phyloP scores from a whole-genome alignment of 2,113 vertebrate genomes.

The Pelodiscus sinensis region DNA sequence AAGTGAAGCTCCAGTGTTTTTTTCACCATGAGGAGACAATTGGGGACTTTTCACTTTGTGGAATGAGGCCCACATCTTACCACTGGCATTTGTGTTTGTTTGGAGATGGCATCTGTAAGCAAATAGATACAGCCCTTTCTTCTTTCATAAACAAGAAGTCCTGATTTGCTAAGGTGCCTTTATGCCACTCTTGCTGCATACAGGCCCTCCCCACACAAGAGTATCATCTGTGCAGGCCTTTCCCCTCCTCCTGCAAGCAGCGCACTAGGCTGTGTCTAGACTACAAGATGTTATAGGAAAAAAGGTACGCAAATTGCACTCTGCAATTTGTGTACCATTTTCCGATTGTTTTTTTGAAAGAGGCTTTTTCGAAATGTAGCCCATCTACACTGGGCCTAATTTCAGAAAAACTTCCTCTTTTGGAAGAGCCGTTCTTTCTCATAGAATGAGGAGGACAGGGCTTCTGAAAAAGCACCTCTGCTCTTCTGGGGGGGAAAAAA shows the following conservation, averaged over 20 bases:
- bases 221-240: neutral
- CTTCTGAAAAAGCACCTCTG: too few relatives aligned
- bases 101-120: neutral
- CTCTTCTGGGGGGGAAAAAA: too few relatives aligned
- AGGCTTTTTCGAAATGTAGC: too few relatives aligned
- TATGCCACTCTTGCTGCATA: neutral
- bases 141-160: neutral
- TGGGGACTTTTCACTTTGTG: neutral
- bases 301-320: too few relatives aligned
- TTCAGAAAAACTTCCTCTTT: too few relatives aligned
- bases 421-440: too few relatives aligned
- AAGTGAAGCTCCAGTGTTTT: rapidly evolving
- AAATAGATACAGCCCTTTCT: neutral
- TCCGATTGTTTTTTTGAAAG: too few relatives aligned
- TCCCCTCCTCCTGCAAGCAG: neutral
- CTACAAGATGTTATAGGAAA: too few relatives aligned
- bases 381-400: too few relatives aligned
- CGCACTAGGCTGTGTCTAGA: neutral
- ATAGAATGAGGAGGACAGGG: too few relatives aligned
- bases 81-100: neutral
- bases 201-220: neutral
- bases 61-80: neutral
- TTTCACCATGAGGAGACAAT: neutral
- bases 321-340: too few relatives aligned
- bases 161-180: neutral